Evolutionary conservation across 2,113 vertebrate genomes (phyloP).

Genomic region (Genyomyrus donnyi): DNA sequence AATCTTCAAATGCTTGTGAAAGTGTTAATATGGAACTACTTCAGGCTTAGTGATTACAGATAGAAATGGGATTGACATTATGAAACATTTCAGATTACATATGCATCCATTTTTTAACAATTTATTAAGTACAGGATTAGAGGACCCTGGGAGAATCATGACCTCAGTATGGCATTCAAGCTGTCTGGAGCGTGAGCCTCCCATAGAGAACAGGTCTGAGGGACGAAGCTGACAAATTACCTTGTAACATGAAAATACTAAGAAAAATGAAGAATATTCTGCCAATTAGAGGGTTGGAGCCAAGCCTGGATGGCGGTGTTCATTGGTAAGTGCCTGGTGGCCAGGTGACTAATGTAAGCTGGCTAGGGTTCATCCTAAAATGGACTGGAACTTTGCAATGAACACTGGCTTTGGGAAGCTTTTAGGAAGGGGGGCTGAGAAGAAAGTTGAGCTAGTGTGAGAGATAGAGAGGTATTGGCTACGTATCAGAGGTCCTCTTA

Average conservation of each 20-base stretch:
- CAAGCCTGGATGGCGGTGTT: neutral
- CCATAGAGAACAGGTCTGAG: neutral
- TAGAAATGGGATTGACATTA: neutral
- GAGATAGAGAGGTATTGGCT: neutral
- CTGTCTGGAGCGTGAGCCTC: neutral
- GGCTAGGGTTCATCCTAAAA: neutral
- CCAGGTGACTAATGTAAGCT: neutral
- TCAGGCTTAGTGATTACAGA: neutral
- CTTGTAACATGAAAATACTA: neutral
- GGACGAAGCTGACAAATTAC: neutral
- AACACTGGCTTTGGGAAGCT: neutral
- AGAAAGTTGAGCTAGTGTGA: neutral
- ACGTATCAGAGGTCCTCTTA: neutral
- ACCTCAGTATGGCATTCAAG: neutral
- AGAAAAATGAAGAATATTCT: neutral
- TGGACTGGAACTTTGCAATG: neutral
- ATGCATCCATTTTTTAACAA: neutral
- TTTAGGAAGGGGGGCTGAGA: neutral
- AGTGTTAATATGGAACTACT: neutral
- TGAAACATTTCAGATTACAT: neutral
- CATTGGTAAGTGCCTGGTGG: neutral
- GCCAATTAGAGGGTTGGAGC: neutral
- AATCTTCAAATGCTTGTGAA: neutral
- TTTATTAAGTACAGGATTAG: neutral
- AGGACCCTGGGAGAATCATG: neutral